Base-by-base conservation (phyloP, 1,140 invertebrate species). In the Acromyrmex charruanus region DNA sequence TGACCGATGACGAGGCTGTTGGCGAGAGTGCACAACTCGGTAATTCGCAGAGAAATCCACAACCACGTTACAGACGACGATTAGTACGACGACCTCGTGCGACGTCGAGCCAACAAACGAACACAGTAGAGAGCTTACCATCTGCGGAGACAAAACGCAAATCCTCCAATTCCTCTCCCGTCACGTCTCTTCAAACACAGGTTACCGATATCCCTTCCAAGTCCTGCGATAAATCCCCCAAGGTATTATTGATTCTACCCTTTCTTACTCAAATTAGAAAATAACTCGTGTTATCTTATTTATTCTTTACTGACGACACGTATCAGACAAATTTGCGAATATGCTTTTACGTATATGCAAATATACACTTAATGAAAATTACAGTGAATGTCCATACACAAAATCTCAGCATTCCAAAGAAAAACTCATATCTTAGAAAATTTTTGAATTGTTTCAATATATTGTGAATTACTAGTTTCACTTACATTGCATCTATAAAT, bases 21-120 rank as follows among this genome's bases (percentile, higher is more conserved):
- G 86, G 65, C 71, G 90, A 90, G 59, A 72, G 35, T 53, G 79
- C 66, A 35, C 86, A 88, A 53, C 44, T 86, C 59, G 85, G 59
- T 39, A 86, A 66, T 65, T 65, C 61, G 31, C 89, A 79, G 28
- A 90, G 90, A 86, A 80, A 86, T 75, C 89, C 85, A 63, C 85
- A 88, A 72, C 89, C 90, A n/a, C 91, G 92, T 39, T 91, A 92
- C 28, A 88, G 86, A 85, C 89, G 90, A 75, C 89, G 90, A 68
- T 84, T 88, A 58, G 66, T 85, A 49, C 80, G 92, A 51, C 90
- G 82, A 71, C 81, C 90, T 35, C 87, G 88, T 80, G 77, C 80
- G 61, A 88, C 74, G 0, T 89, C 66, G 68, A 87, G 88, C 77
- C 89, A 87, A 68, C 89, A 88, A 61, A 88, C 59, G 49, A 82